Conservation (phyloP, 2,113 vertebrate genomes). For the Labrus mixtus region DNA sequence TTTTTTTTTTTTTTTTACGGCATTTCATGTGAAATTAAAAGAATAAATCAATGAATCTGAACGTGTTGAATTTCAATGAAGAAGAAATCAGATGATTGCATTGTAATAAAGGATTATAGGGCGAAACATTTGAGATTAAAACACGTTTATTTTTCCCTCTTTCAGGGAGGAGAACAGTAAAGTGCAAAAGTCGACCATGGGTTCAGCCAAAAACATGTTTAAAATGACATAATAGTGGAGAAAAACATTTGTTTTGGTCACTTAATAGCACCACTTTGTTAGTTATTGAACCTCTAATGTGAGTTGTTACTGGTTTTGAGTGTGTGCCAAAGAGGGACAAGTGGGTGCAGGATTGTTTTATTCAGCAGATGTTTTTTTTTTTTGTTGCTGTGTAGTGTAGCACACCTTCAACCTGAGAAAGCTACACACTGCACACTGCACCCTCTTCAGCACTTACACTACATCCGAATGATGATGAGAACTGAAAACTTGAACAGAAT, state of each 20-base stretch:
- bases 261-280: conserved; percentile 44
- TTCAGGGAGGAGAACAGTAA: conserved; percentile 73
- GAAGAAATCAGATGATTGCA: background rate
- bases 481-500: conserved; percentile 33
- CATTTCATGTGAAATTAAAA: conserved; percentile 55
- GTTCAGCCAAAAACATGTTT: conserved; percentile 44
- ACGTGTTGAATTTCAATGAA: conserved; percentile 25
- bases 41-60: conserved; percentile 36
- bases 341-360: background rate
- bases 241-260: conserved; percentile 20
- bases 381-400: background rate
- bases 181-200: conserved; percentile 79
- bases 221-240: conserved; percentile 29
- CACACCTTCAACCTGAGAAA: conserved; percentile 1
- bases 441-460: background rate
- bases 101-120: background rate
- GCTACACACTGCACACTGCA: background rate
- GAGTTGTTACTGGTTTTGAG: background rate
- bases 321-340: conserved; percentile 1
- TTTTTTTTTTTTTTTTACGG: conserved; percentile 13
- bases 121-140: conserved; percentile 25
- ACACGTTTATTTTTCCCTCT: conserved; percentile 69
- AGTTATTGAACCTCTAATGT: conserved; percentile 25
- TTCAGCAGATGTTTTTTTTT: background rate
- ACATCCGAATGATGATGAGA: conserved; percentile 4